A percentile compares a stretch with the other conserved stretches of the same genome.
phyloP scores from a whole-genome alignment of 2,797 vertebrate genomes.

The Artibeus lituratus region DNA sequence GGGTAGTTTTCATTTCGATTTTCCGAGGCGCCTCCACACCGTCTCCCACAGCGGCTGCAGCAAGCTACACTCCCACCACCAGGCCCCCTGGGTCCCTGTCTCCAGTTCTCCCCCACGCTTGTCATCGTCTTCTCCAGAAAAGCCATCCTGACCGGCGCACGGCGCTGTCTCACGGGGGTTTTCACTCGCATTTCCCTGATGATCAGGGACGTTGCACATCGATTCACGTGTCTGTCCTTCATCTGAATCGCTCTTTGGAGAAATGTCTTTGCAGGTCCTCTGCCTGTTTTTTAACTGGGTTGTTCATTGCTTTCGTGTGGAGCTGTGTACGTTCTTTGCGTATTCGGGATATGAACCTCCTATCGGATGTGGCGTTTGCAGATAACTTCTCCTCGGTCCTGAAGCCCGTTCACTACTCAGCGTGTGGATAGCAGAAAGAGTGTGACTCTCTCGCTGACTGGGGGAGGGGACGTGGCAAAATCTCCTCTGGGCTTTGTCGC shows the following conservation, averaged over 20 bases:
- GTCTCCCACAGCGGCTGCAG: background rate
- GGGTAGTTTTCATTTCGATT: background rate
- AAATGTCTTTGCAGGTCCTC: background rate
- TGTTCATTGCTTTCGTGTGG: background rate
- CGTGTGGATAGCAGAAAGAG: background rate
- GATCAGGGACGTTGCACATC: too few species aligned
- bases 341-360: background rate
- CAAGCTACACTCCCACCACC: background rate
- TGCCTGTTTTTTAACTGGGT: background rate
- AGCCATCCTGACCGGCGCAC: background rate
- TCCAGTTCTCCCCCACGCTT: background rate
- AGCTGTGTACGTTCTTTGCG: background rate
- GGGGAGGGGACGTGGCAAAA: background rate
- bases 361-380: background rate
- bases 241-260: background rate
- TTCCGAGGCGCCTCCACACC: background rate
- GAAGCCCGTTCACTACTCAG: constrained; percentile 29
- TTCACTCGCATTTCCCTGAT: background rate
- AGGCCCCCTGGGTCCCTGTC: background rate
- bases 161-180: background rate
- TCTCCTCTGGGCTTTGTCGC: constrained; percentile 4
- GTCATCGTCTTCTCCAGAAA: background rate
- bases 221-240: background rate
- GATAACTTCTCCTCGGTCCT: background rate
- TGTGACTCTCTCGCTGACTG: constrained; percentile 1